Conservation (phyloP, 1,140 invertebrate species). For the Papilio machaon region DNA sequence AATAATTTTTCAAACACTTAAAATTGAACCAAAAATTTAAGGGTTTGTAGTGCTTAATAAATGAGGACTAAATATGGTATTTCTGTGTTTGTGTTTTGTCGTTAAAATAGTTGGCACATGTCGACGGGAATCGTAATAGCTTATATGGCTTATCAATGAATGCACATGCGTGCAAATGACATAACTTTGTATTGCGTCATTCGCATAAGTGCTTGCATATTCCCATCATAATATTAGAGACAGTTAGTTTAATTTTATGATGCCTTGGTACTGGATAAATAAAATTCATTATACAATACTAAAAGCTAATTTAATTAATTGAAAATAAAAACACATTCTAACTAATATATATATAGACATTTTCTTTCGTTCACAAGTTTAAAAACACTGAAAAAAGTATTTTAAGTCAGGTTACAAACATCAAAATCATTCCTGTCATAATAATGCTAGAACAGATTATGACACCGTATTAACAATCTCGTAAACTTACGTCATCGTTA, state of each 20-base stretch:
- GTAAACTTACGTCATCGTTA: constrained; percentile 15
- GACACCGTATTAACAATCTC: not conserved
- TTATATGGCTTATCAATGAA: not conserved
- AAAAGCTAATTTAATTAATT: no score
- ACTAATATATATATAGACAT: no score
- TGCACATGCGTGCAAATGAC: not conserved
- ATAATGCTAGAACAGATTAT: not conserved
- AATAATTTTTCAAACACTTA: no score
- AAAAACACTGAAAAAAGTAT: no score
- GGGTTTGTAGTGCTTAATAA: no score
- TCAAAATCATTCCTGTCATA: not conserved
- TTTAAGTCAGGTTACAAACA: not conserved
- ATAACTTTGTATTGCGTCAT: constrained; percentile 1
- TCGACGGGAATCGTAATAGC: not conserved
- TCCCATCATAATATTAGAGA: not conserved
- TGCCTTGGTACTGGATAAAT: not conserved
- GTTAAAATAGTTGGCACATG: not conserved
- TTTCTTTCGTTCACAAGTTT: no score
- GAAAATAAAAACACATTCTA: no score
- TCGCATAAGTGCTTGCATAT: not conserved
- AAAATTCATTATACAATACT: no score
- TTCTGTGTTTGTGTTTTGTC: no score
- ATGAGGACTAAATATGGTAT: no score
- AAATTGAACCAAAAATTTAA: no score
- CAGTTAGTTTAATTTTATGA: not conserved